Evolutionary conservation across 2,888 invertebrate genomes (phyloP).

Genomic region (Scaptomyza flava): DNA sequence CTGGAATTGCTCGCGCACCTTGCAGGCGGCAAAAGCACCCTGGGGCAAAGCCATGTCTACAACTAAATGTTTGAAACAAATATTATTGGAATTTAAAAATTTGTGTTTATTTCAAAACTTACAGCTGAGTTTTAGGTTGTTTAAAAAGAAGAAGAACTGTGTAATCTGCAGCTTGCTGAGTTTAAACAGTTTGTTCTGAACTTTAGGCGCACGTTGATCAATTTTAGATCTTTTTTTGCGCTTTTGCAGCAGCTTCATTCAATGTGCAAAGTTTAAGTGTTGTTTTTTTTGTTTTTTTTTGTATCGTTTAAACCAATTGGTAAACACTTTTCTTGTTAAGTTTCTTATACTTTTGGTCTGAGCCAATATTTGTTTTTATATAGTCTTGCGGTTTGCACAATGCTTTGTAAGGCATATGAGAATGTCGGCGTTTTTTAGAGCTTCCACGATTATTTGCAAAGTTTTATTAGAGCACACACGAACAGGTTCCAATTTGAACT

Average conservation of each 20-base stretch:
- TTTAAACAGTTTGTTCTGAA: slow-evolving; percentile 35
- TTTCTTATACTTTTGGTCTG: not conserved
- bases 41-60: slow-evolving; percentile 91
- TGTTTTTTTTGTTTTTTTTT: not conserved
- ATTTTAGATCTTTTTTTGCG: slow-evolving; percentile 47
- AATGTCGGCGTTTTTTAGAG: slow-evolving; percentile 30
- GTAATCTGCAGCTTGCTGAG: slow-evolving; percentile 44
- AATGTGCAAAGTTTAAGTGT: slow-evolving; percentile 34
- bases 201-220: slow-evolving; percentile 48
- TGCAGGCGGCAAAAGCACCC: slow-evolving; percentile 89
- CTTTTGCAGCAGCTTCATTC: slow-evolving; percentile 67
- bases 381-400: slow-evolving; percentile 20
- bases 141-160: slow-evolving; percentile 26
- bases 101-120: slow-evolving; percentile 25
- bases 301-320: slow-evolving; percentile 1
- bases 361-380: not conserved
- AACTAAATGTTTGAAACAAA: slow-evolving; percentile 27
- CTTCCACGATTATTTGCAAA: slow-evolving; percentile 29
- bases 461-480: slow-evolving; percentile 17
- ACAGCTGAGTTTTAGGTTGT: slow-evolving; percentile 44
- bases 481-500: slow-evolving; percentile 67
- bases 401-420: slow-evolving; percentile 31
- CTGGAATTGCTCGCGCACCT: slow-evolving; percentile 86
- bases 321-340: not conserved
- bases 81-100: not conserved